phyloP scores from a whole-genome alignment of 2,797 vertebrate species.

The Mormyrus hasselquistii region DNA sequence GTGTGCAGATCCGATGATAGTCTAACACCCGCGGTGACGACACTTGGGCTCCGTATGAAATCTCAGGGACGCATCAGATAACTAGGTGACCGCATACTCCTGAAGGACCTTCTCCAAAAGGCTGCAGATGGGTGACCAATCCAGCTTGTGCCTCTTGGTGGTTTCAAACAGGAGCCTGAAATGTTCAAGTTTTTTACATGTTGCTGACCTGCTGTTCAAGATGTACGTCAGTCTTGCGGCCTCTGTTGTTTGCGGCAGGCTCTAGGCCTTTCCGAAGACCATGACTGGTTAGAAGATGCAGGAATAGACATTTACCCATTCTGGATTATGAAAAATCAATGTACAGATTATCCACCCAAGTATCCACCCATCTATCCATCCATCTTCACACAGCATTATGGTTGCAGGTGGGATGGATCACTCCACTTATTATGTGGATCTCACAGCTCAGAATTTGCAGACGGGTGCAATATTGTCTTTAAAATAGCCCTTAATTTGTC shows the following conservation, averaged over 20 bases:
- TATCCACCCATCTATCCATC: neutral
- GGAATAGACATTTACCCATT: neutral
- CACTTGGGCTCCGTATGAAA: neutral
- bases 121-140: neutral
- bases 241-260: neutral
- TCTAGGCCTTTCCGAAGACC: neutral
- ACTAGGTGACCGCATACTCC: neutral
- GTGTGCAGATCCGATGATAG: neutral
- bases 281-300: neutral
- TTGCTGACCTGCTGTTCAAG: neutral
- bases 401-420: neutral
- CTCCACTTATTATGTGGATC: neutral
- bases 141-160: neutral
- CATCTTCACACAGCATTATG: neutral
- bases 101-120: neutral
- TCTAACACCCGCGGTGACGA: neutral
- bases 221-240: neutral
- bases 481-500: neutral
- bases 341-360: neutral
- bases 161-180: neutral
- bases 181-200: neutral
- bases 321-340: neutral
- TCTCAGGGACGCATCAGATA: neutral
- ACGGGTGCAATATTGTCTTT: neutral
- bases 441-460: neutral